Evolutionary conservation across 2,888 invertebrate species (phyloP).

Genomic region (Lordiphosa andalusiaca): DNA sequence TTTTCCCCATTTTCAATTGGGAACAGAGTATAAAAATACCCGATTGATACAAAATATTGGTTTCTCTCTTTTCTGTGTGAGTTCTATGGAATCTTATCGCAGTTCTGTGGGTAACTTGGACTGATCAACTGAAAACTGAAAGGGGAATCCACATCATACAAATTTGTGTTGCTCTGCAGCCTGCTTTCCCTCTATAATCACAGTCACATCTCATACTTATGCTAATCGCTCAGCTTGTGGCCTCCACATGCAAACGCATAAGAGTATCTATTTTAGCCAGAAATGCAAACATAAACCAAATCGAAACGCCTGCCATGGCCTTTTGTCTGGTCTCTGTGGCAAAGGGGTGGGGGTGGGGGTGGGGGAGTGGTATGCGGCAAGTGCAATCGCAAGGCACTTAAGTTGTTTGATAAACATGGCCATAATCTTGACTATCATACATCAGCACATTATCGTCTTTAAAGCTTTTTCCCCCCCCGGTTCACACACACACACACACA

Average conservation of each 20-base stretch:
- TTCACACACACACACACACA: background rate
- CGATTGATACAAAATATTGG: too few relatives aligned
- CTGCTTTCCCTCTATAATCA: background rate
- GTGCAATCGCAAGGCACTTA: slow-evolving; percentile 60
- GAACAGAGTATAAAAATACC: too few relatives aligned
- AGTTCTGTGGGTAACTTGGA: too few relatives aligned
- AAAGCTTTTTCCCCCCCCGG: slow-evolving; percentile 19
- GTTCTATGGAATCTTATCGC: too few relatives aligned
- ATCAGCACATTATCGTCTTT: slow-evolving; percentile 35
- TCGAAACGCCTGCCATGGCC: background rate
- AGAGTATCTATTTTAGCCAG: slow-evolving; percentile 34
- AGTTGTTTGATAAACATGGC: slow-evolving; percentile 52
- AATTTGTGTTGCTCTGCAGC: too few relatives aligned
- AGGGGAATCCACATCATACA: background rate
- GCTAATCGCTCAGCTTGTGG: slow-evolving; percentile 27
- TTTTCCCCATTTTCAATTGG: too few relatives aligned
- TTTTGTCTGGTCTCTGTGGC: slow-evolving; percentile 30
- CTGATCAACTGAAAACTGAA: too few relatives aligned
- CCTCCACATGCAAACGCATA: slow-evolving; percentile 44
- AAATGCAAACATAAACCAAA: slow-evolving; percentile 32
- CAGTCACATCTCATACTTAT: slow-evolving; percentile 7
- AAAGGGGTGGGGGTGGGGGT: too few relatives aligned
- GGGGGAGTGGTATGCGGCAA: slow-evolving; percentile 25
- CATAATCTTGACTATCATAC: slow-evolving; percentile 48
- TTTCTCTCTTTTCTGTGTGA: too few relatives aligned